A percentile compares a stretch with the other conserved stretches of the same genome.
These are phyloP conservation scores for Calameuta pallipes DNA, from an alignment of 2,888 invertebrate genomes.

Conservation along the genomic window DNA sequence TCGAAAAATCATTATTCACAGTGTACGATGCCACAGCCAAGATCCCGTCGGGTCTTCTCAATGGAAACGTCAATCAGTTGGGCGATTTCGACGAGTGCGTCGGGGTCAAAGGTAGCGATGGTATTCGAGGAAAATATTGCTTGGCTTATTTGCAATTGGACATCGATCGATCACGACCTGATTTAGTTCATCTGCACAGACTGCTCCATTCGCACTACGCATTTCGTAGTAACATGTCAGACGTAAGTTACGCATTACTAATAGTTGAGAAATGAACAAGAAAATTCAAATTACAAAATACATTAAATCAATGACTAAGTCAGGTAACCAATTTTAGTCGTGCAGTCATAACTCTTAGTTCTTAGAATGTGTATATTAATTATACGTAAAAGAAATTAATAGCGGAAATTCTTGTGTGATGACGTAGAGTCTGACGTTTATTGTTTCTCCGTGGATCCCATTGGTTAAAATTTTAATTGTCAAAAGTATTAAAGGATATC, in stretches of 20 bases:
- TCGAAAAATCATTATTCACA: constrained; percentile 43
- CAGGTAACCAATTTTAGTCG: neutral
- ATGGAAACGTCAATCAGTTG: constrained; percentile 77
- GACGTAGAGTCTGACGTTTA: neutral
- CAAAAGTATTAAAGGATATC: neutral
- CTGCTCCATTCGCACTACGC: constrained; percentile 73
- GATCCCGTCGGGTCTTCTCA: constrained; percentile 75
- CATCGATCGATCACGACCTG: constrained; percentile 66
- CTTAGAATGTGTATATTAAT: neutral
- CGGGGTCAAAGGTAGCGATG: constrained; percentile 59
- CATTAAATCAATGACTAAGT: neutral
- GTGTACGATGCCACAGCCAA: constrained; percentile 82
- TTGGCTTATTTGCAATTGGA: constrained; percentile 73
- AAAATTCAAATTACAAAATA: neutral
- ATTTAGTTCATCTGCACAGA: constrained; percentile 68
- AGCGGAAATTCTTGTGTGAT: neutral
- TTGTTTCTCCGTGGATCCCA: neutral
- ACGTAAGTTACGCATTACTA: constrained; percentile 69
- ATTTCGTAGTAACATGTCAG: constrained; percentile 74
- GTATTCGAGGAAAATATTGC: constrained; percentile 74
- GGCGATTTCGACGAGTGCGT: constrained; percentile 80
- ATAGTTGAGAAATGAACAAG: neutral
- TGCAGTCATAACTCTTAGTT: neutral
- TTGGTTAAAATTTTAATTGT: neutral
- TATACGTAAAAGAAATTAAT: neutral